Percentiles rank a stretch among this genome's conserved stretches.
Conservation (phyloP, 2,888 invertebrate genomes). For the Rotaria magnacalcarata region DNA sequence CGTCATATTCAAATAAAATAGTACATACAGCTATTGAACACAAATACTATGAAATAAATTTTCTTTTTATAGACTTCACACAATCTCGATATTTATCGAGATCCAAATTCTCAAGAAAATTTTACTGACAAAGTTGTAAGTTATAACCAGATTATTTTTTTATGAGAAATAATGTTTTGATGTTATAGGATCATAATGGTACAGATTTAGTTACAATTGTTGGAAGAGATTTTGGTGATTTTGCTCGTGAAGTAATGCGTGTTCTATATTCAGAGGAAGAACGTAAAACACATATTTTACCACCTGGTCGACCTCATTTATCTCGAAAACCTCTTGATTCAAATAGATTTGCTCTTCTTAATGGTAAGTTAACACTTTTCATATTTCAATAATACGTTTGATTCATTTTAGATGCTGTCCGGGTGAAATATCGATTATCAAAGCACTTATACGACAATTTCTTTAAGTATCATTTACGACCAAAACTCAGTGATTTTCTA, state of each 20-base stretch:
- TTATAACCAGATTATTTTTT: no score
- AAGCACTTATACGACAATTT: neutral
- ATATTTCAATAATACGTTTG: no score
- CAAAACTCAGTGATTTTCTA: neutral
- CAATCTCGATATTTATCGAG: no score
- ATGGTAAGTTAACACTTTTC: neutral
- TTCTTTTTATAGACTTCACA: no score
- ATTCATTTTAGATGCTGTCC: neutral
- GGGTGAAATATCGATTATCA: neutral
- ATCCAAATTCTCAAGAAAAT: no score
- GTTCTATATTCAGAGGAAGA: neutral
- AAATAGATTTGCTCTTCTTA: neutral
- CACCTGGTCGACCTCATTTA: neutral
- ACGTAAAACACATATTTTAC: neutral
- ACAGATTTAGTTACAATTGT: no score
- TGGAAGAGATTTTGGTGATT: neutral
- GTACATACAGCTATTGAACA: no score
- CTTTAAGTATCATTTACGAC: neutral
- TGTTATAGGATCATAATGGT: no score
- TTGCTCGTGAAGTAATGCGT: neutral
- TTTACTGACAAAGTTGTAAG: no score
- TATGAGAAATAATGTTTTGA: no score
- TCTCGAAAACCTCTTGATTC: neutral
- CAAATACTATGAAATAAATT: no score
- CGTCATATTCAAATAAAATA: no score